A percentile compares a stretch with the other conserved stretches of the same genome.
Conservation (phyloP, 92 coral and sea anemone genomes). For the Paramuricea clavata region DNA sequence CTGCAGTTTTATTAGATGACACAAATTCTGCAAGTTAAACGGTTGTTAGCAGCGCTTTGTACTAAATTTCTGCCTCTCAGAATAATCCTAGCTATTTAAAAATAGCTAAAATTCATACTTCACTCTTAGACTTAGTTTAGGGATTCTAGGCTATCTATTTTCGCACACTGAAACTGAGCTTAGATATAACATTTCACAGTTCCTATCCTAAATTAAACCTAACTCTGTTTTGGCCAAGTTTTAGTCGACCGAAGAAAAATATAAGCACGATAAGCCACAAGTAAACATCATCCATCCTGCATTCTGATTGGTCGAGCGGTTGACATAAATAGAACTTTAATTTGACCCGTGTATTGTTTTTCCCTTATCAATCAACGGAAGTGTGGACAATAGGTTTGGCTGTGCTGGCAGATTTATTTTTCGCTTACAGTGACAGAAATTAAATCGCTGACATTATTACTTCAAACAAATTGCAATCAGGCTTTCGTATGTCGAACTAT, state of each 20-base stretch:
- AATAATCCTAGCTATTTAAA: not conserved
- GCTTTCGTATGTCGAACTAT: not conserved
- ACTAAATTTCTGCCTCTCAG: not conserved
- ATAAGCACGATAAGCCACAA: constrained; percentile 30
- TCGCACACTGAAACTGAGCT: not conserved
- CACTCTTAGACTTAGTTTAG: no score
- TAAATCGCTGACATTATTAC: not conserved
- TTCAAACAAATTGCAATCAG: not conserved
- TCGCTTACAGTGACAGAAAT: not conserved
- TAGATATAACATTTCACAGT: not conserved
- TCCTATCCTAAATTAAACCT: no score
- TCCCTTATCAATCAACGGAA: constrained; percentile 31
- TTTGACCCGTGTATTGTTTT: not conserved
- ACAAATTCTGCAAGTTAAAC: not conserved
- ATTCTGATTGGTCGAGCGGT: constrained; percentile 27
- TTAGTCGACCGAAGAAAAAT: constrained; percentile 2
- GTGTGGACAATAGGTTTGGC: constrained; percentile 30
- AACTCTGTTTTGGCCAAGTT: constrained; percentile 14
- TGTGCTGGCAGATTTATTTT: constrained; percentile 35
- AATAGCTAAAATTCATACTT: not conserved
- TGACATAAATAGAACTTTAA: constrained; percentile 36
- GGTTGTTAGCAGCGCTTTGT: not conserved
- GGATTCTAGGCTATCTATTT: constrained; percentile 1
- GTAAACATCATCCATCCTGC: constrained; percentile 3
- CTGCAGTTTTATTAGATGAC: not conserved